phyloP scores from a whole-genome alignment of 2,113 vertebrate species.

The Forbesichthys papilliferus region DNA sequence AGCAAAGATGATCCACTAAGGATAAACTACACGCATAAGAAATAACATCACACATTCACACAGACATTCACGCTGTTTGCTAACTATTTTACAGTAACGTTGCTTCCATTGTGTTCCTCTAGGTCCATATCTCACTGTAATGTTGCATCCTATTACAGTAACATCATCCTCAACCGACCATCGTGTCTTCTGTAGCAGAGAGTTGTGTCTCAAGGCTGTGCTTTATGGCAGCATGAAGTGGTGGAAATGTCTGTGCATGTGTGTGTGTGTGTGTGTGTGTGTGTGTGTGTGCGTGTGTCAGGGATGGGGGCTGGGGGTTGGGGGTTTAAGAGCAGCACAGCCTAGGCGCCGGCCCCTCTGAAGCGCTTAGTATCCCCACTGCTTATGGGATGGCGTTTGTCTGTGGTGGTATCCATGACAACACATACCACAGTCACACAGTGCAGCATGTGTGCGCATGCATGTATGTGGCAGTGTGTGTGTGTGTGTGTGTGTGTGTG shows the following conservation, averaged over 20 bases:
- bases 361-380: slow-evolving; percentile 73
- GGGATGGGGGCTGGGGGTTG: slow-evolving; percentile 47
- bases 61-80: slow-evolving; percentile 11
- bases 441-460: slow-evolving; percentile 59
- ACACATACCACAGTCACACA: slow-evolving; percentile 60
- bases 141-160: slow-evolving; percentile 12
- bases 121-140: slow-evolving; percentile 12
- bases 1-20: slow-evolving; percentile 77
- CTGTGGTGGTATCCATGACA: slow-evolving; percentile 84
- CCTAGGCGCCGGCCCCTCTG: slow-evolving; percentile 68
- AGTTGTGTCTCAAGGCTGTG: slow-evolving; percentile 28
- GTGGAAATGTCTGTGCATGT: slow-evolving; percentile 15
- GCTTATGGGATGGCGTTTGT: slow-evolving; percentile 78
- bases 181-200: slow-evolving; percentile 12
- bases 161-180: slow-evolving; percentile 7
- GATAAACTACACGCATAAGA: slow-evolving; percentile 70
- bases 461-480: slow-evolving; percentile 31
- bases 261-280: background rate
- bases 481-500: slow-evolving; percentile 26
- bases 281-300: background rate
- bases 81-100: slow-evolving; percentile 32
- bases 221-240: slow-evolving; percentile 51
- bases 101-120: background rate
- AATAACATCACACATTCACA: slow-evolving; percentile 3
- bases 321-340: slow-evolving; percentile 20